phyloP scores from a whole-genome alignment of 1,140 invertebrate genomes.

The Rhagoletis zephyria region DNA sequence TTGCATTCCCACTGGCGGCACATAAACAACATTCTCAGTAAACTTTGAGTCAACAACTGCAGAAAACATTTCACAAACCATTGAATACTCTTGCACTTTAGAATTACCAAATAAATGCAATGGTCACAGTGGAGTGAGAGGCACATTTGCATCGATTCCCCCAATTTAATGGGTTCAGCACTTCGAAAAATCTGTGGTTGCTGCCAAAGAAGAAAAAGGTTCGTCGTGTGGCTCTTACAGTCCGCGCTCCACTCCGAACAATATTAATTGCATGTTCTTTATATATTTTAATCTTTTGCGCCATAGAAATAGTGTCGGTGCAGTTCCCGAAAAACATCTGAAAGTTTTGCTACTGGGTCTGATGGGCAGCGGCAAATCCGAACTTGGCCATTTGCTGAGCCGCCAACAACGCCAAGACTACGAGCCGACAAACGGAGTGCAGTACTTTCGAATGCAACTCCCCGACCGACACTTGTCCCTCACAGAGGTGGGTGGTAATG shows the following conservation, averaged over 20 bases:
- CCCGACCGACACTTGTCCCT: constrained; percentile 55
- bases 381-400: constrained; percentile 62
- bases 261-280: background rate
- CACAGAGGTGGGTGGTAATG: constrained; percentile 67
- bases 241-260: background rate
- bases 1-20: background rate
- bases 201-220: constrained; percentile 4
- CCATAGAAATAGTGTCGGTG: constrained; percentile 32
- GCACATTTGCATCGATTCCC: background rate
- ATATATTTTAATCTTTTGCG: background rate
- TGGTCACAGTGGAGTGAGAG: background rate
- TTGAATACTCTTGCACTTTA: background rate
- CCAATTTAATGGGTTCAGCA: constrained; percentile 2
- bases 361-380: constrained; percentile 64
- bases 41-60: background rate
- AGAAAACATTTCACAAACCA: no score
- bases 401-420: constrained; percentile 56
- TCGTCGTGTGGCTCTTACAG: no score
- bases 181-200: background rate
- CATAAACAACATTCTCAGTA: constrained; percentile 35
- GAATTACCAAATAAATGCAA: background rate
- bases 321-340: constrained; percentile 49
- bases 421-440: constrained; percentile 66
- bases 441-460: constrained; percentile 52
- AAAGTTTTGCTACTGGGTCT: constrained; percentile 66